Evolutionary conservation across 92 coral and sea anemone genomes (phyloP).

Genomic region (Ricordea florida): DNA sequence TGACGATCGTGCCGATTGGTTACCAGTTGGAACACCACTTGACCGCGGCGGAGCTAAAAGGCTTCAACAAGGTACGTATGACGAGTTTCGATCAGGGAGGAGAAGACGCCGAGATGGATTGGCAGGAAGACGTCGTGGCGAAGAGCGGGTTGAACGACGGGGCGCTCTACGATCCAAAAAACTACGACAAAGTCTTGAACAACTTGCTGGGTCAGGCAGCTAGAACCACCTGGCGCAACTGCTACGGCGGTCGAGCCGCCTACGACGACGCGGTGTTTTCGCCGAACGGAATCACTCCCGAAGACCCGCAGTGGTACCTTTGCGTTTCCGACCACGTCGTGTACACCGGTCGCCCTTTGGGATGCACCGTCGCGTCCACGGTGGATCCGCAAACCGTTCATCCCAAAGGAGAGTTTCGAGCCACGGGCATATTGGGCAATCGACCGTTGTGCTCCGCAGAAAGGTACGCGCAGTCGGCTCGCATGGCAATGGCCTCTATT

Average conservation of each 20-base stretch:
- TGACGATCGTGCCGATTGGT: neutral
- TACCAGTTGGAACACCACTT: neutral
- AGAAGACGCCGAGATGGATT: neutral
- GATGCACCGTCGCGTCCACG: neutral
- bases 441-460: neutral
- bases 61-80: neutral
- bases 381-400: neutral
- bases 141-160: neutral
- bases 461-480: neutral
- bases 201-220: neutral
- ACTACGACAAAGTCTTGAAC: neutral
- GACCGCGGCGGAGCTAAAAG: neutral
- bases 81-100: slow-evolving; percentile 1
- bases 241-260: neutral
- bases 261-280: neutral
- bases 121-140: neutral
- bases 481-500: slow-evolving; percentile 1
- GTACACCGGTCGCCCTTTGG: neutral
- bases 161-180: neutral
- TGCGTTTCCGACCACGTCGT: neutral
- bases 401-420: neutral
- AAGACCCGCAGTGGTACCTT: neutral
- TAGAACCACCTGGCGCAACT: neutral
- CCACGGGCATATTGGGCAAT: neutral
- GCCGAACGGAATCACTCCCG: neutral